phyloP scores from a whole-genome alignment of 2,113 vertebrate genomes.

The Phycodurus eques region DNA sequence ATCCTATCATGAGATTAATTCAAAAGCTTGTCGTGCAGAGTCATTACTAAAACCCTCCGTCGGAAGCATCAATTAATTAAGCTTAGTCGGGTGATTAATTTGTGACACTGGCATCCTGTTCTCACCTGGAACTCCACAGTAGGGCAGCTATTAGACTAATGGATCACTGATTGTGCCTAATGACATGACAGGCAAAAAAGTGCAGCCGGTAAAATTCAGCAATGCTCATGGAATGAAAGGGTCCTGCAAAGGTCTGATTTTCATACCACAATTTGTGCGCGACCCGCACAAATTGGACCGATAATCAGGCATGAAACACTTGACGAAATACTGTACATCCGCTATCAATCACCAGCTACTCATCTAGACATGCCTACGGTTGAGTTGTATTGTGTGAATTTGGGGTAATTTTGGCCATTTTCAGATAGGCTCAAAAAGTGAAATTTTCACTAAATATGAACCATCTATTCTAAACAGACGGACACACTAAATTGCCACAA shows the following conservation, averaged over 20 bases:
- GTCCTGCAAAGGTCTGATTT: neutral
- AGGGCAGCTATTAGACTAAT: constrained; percentile 61
- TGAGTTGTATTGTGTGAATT: no score
- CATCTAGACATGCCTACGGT: no score
- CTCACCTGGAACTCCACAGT: constrained; percentile 64
- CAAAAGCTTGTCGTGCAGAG: constrained; percentile 35
- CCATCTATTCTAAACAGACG: no score
- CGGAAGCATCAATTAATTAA: constrained; percentile 66
- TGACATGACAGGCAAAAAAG: constrained; percentile 30
- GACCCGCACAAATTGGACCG: neutral
- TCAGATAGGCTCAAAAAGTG: no score
- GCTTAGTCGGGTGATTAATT: constrained; percentile 61
- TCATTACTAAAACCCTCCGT: constrained; percentile 48
- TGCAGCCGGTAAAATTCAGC: neutral
- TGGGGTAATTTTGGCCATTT: no score
- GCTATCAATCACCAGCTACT: no score
- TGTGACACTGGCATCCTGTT: constrained; percentile 55
- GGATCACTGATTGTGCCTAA: constrained; percentile 46
- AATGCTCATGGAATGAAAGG: neutral
- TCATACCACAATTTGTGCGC: neutral
- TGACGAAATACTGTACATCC: neutral
- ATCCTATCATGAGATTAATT: neutral
- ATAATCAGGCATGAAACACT: neutral
- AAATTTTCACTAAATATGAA: no score
- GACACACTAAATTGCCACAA: no score